Conservation (phyloP, 2,113 vertebrate species). For the Anarhynchus alexandrinus region DNA sequence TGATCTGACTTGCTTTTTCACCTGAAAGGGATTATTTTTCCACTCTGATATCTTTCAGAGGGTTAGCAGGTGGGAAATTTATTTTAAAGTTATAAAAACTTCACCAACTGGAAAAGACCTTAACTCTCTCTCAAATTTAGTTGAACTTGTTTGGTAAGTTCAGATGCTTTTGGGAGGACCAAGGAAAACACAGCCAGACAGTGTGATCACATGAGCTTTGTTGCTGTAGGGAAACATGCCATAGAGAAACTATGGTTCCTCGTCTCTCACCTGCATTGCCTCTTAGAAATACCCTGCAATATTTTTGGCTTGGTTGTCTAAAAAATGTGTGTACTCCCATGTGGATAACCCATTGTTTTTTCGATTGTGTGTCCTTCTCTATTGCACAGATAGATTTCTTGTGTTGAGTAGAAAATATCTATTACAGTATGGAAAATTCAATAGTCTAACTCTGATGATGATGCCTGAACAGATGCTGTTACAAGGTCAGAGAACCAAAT, state of each 20-base stretch:
- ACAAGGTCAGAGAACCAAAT: not conserved
- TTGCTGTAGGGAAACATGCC: not conserved
- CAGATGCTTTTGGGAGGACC: not conserved
- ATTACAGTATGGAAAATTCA: not conserved
- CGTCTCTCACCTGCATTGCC: fast-evolving
- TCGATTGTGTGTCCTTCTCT: not conserved
- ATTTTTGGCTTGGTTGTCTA: not conserved
- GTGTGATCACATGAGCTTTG: not conserved
- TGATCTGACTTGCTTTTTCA: not conserved
- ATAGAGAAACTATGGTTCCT: not conserved
- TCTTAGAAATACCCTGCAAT: not conserved
- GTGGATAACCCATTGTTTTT: not conserved
- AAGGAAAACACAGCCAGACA: not conserved
- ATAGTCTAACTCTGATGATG: not conserved
- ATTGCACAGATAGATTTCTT: not conserved
- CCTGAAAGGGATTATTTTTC: not conserved
- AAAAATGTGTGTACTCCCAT: not conserved
- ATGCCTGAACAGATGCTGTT: not conserved
- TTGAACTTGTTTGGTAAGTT: not conserved
- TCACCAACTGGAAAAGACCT: not conserved
- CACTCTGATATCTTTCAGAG: not conserved
- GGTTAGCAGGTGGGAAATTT: not conserved
- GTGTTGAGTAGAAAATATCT: not conserved
- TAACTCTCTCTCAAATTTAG: not conserved
- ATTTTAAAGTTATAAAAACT: not conserved